These are phyloP conservation scores for Magallana nippona DNA, from an alignment of 2,888 invertebrate genomes.

Conservation along the genomic window DNA sequence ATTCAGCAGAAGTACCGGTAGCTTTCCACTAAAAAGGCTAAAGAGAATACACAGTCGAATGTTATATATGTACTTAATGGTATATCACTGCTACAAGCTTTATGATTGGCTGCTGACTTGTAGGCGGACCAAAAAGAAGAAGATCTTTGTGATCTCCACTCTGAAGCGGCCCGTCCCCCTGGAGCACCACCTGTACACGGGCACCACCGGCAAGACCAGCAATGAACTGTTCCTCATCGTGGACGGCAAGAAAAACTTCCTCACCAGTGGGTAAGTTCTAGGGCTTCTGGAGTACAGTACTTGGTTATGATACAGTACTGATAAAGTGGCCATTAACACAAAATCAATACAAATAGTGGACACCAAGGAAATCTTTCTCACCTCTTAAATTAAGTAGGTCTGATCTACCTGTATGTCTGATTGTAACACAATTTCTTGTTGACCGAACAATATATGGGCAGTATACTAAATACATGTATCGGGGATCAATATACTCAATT, in stretches of 20 bases:
- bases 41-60: too few relatives aligned
- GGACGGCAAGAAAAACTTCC: slow-evolving; percentile 88
- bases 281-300: too few relatives aligned
- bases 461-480: too few relatives aligned
- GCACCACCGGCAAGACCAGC: slow-evolving; percentile 79
- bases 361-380: slow-evolving; percentile 87
- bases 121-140: slow-evolving; percentile 85
- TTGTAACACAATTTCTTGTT: too few relatives aligned
- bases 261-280: slow-evolving; percentile 82
- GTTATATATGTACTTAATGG: too few relatives aligned
- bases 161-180: slow-evolving; percentile 95
- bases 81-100: neutral
- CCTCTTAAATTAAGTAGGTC: slow-evolving; percentile 63
- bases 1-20: too few relatives aligned
- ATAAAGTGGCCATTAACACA: too few relatives aligned
- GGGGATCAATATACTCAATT: too few relatives aligned
- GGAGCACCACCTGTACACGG: slow-evolving; percentile 94
- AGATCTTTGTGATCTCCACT: slow-evolving; percentile 95
- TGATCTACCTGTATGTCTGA: too few relatives aligned
- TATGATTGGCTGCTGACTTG: slow-evolving; percentile 31
- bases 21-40: too few relatives aligned
- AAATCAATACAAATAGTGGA: slow-evolving; percentile 84
- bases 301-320: too few relatives aligned
- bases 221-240: slow-evolving; percentile 86
- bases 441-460: too few relatives aligned